Evolutionary conservation across 2,888 invertebrate species (phyloP).

Genomic region (Orthosia gothica): DNA sequence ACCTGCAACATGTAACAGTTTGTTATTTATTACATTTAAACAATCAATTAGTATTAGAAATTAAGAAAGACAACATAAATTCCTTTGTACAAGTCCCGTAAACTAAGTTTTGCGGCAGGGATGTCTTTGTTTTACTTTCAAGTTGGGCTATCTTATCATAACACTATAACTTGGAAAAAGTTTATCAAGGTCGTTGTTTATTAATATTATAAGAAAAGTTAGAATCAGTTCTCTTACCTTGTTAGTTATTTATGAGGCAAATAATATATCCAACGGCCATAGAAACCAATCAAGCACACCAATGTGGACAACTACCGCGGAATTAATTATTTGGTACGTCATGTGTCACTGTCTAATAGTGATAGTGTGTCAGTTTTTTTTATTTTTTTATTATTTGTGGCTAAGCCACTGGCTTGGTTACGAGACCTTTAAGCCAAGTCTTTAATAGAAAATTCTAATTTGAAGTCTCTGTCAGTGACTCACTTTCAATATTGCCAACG

Average conservation of each 20-base stretch:
- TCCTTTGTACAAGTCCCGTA: slow-evolving; percentile 26
- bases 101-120: slow-evolving; percentile 44
- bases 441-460: too few species aligned
- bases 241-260: slow-evolving; percentile 4
- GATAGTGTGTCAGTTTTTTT: too few species aligned
- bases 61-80: slow-evolving; percentile 7
- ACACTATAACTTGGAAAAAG: not conserved
- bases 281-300: slow-evolving; percentile 18
- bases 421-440: too few species aligned
- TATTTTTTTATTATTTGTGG: not conserved
- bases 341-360: slow-evolving; percentile 21
- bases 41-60: slow-evolving; percentile 29
- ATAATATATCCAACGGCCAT: slow-evolving; percentile 11
- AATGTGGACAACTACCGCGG: slow-evolving; percentile 15
- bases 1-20: not conserved
- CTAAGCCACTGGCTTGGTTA: too few species aligned
- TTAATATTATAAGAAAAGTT: not conserved
- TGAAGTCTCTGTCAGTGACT: too few species aligned
- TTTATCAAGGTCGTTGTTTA: not conserved
- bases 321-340: not conserved
- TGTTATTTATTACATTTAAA: not conserved
- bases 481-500: not conserved
- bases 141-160: slow-evolving; percentile 1
- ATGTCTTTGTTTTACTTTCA: slow-evolving; percentile 33
- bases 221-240: slow-evolving; percentile 26